phyloP scores from a whole-genome alignment of 1,140 invertebrate species.

The Dysdera silvatica region DNA sequence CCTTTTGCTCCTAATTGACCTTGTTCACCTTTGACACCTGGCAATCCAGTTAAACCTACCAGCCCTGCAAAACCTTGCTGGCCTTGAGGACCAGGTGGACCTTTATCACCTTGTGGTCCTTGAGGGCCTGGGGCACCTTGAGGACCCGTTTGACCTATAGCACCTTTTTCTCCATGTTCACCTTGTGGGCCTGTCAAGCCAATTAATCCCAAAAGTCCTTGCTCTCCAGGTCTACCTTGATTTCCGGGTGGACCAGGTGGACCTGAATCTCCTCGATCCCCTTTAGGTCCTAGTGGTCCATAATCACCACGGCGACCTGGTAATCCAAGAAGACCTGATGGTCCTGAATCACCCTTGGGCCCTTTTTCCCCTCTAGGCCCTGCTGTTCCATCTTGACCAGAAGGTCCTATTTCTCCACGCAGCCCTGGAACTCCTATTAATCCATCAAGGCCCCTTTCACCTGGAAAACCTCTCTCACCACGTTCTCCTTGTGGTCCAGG shows the following conservation, averaged over 20 bases:
- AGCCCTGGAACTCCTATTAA: conserved; percentile 56
- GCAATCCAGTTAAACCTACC: conserved; percentile 52
- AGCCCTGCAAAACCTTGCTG: conserved; percentile 53
- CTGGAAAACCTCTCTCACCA: conserved; percentile 60
- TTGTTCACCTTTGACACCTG: conserved; percentile 69
- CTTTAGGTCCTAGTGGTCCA: conserved; percentile 60
- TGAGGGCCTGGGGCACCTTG: conserved; percentile 28
- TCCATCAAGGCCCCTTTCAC: conserved; percentile 42
- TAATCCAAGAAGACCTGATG: conserved; percentile 60
- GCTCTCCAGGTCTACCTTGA: conserved; percentile 48
- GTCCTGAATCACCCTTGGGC: conserved; percentile 62
- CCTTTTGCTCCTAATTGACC: conserved; percentile 23
- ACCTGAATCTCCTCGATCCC: conserved; percentile 65
- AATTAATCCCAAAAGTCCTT: conserved; percentile 54
- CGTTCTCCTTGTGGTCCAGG: conserved; percentile 56
- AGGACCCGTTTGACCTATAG: conserved; percentile 29
- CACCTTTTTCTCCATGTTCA: conserved; percentile 27
- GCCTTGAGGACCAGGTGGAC: conserved; percentile 58
- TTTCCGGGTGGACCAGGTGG: conserved; percentile 51
- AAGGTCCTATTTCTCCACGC: conserved; percentile 59
- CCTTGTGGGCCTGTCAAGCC: conserved; percentile 64
- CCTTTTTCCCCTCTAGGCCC: conserved; percentile 59
- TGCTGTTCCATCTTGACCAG: conserved; percentile 60
- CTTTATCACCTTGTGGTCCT: conserved; percentile 54
- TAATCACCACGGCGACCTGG: conserved; percentile 59